Evolutionary conservation across 23 tunicate species (phyloP).

Genomic region (Halocynthia aurantium): DNA sequence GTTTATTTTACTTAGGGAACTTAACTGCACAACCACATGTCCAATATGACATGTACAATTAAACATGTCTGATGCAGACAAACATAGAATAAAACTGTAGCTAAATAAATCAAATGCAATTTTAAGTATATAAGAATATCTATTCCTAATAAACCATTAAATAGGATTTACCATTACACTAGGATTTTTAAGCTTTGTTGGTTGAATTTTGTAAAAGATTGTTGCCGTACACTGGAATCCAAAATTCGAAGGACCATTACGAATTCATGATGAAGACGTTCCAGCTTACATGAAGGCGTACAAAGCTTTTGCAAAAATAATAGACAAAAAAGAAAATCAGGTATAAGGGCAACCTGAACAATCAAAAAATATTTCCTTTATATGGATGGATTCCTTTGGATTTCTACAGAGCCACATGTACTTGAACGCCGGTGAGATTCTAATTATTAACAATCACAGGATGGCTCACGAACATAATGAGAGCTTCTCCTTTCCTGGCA

Average conservation of each 20-base stretch:
- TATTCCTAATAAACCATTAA: no score
- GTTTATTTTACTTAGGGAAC: no score
- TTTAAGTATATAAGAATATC: no score
- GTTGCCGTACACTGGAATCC: slow-evolving; percentile 16
- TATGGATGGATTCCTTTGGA: no score
- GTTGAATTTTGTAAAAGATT: not conserved
- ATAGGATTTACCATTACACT: no score
- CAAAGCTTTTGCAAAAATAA: not conserved
- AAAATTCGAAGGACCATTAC: not conserved
- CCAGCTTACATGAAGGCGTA: not conserved
- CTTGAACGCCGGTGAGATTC: not conserved
- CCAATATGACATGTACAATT: no score
- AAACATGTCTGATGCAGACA: no score
- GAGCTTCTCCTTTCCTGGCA: no score
- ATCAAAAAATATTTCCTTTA: no score
- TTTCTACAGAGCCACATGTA: not conserved
- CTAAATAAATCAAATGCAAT: no score
- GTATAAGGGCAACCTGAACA: not conserved
- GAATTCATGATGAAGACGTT: slow-evolving; percentile 2
- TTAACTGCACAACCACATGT: no score
- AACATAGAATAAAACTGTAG: not conserved
- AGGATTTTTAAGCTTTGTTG: no score
- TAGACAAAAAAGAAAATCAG: not conserved
- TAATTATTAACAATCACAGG: not conserved
- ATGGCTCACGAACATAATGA: slow-evolving; percentile 1